Conservation (phyloP, 2,113 vertebrate genomes). For the Pycnonotus jocosus region DNA sequence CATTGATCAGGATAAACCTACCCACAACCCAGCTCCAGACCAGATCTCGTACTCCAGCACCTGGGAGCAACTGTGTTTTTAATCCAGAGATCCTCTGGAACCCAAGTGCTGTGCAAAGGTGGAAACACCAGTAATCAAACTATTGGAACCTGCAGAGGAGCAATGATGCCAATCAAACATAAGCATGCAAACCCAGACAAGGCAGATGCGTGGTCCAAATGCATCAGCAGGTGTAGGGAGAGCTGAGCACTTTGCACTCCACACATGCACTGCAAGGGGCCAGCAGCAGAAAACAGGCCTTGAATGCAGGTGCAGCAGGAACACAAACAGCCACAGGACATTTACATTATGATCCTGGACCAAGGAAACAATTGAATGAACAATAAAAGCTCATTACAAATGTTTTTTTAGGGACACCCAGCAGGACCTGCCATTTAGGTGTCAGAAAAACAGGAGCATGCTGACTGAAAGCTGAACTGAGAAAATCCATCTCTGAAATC, state of each 20-base stretch:
- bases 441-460: neutral
- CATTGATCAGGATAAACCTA: accelerated
- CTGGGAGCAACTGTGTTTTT: neutral
- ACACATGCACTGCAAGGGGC: neutral
- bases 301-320: neutral
- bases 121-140: neutral
- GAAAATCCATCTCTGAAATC: neutral
- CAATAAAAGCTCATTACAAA: neutral
- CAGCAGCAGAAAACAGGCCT: neutral
- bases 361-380: neutral
- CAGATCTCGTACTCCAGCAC: neutral
- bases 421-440: neutral
- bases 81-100: neutral
- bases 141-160: neutral
- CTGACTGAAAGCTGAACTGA: neutral
- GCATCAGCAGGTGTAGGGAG: neutral
- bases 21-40: neutral
- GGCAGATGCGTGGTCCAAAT: neutral
- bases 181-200: neutral
- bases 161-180: neutral
- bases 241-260: neutral
- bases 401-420: neutral
- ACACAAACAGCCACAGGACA: neutral
- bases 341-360: neutral
- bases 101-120: neutral